Base-by-base conservation (phyloP, 2,888 invertebrate species). In the Alloscopus bannaensis region DNA sequence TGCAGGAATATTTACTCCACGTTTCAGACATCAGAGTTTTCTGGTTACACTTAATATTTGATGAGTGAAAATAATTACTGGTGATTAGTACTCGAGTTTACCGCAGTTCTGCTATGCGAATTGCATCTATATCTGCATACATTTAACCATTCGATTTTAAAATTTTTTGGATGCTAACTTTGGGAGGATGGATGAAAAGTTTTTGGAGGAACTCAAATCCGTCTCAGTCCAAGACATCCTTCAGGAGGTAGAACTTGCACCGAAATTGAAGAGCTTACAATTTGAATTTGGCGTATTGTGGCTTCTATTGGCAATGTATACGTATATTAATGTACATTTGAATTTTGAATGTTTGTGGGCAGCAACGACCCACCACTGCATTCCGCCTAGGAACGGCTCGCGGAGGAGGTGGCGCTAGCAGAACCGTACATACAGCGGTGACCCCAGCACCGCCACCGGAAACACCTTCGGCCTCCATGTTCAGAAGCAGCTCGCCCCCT, bases 151-250 rank as follows among this genome's bases (percentile, higher is more conserved):
- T n/a, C n/a, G n/a, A n/a, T n/a, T n/a, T n/a, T n/a, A n/a, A n/a
- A n/a, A n/a, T n/a, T n/a, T n/a, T n/a, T n/a, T n/a, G n/a, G n/a
- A n/a, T n/a, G n/a, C n/a, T n/a, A n/a, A n/a, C n/a, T n/a, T n/a
- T n/a, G n/a, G n/a, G n/a, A n/a, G n/a, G n/a, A 83, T 83, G 83
- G 81, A 83, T 40, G 81, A 81, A 8, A 80, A 83, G 42, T 83
- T 83, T 55, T 24, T 83, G 36, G 79, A 83, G 29, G 73, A 73
- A 40, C 42, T 83, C 18, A 83, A 81, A 62, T 73, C 80, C 0
- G 76, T 81, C 1, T 78, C 81, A 11, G 80, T 78, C 2, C 73
- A 83, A 57, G 83, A 80, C 18, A 76, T 83, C 29, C 52, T 83
- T 11, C 73, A 83, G 64, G 83, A 83, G 62, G 82, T 82, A 68